Evolutionary conservation across 2,113 vertebrate genomes (phyloP).

Genomic region (Dinomys branickii): DNA sequence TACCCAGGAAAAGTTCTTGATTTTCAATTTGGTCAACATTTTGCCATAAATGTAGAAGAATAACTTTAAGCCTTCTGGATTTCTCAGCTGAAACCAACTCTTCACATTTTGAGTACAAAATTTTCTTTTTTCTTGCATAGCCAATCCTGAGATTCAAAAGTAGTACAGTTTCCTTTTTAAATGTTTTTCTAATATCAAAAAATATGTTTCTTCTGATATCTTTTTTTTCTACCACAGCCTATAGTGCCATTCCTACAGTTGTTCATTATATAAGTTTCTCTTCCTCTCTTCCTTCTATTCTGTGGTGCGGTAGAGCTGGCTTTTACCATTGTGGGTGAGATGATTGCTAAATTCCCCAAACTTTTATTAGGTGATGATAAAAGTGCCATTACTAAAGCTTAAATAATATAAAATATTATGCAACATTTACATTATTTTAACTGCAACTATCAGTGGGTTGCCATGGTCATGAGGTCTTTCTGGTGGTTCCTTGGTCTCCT

Average conservation of each 20-base stretch:
- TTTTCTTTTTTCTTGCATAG: not conserved
- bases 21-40: not conserved
- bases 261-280: not conserved
- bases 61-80: not conserved
- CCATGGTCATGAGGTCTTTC: too few relatives aligned
- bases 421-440: not conserved
- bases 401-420: not conserved
- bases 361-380: not conserved
- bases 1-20: not conserved
- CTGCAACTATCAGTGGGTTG: not conserved
- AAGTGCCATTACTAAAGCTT: not conserved
- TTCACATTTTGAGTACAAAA: not conserved
- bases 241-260: not conserved
- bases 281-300: not conserved
- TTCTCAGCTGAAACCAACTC: not conserved
- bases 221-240: not conserved
- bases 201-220: not conserved
- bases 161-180: not conserved
- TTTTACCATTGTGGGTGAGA: not conserved
- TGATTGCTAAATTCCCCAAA: not conserved
- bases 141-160: not conserved
- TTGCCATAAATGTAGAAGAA: not conserved
- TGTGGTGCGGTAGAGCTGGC: accelerated
- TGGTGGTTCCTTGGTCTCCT: not conserved
- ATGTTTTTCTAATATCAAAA: not conserved